These are phyloP conservation scores for Aporrectodea caliginosa DNA, from an alignment of 1,140 invertebrate species.

Conservation along the genomic window DNA sequence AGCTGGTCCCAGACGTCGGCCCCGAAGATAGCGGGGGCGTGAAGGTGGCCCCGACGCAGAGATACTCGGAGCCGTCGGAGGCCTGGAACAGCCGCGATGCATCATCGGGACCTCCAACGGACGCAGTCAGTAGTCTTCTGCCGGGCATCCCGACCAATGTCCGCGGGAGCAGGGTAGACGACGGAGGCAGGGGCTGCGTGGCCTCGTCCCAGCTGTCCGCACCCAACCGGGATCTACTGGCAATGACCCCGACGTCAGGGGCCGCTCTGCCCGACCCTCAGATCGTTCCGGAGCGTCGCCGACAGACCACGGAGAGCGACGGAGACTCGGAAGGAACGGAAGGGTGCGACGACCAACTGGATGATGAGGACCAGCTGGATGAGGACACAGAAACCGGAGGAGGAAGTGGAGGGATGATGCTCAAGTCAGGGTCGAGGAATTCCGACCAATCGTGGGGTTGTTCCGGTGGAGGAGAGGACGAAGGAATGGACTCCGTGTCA, in stretches of 20 bases:
- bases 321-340: conserved; percentile 22
- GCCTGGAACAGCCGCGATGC: background rate
- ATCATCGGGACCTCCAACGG: background rate
- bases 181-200: too few species aligned
- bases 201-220: background rate
- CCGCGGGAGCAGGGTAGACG: too few species aligned
- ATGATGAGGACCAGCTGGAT: conserved; percentile 9
- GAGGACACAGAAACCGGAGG: background rate
- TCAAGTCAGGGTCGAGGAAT: background rate
- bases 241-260: background rate
- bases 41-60: background rate
- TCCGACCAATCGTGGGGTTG: background rate
- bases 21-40: background rate
- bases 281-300: background rate
- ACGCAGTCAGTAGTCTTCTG: too few species aligned
- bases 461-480: background rate
- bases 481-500: background rate
- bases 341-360: conserved; percentile 13
- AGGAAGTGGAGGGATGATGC: background rate
- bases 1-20: conserved; percentile 6
- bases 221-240: background rate
- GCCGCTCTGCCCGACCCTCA: too few species aligned
- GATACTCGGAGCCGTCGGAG: background rate
- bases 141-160: too few species aligned
- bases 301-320: too few species aligned